Conservation (phyloP, 2,113 vertebrate genomes). For the Canis aureus region DNA sequence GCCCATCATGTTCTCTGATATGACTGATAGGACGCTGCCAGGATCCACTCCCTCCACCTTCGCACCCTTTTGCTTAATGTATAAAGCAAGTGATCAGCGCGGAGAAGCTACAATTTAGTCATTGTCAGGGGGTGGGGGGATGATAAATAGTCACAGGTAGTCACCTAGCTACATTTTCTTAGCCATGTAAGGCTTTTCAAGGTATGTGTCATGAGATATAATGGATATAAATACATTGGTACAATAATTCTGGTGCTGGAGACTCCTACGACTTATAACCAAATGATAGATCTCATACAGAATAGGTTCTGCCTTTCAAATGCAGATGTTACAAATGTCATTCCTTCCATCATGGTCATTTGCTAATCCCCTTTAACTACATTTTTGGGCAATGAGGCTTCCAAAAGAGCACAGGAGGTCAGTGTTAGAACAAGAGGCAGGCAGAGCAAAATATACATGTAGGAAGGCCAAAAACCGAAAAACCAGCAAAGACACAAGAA, state of each 20-base stretch:
- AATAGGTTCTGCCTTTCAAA: constrained; percentile 23
- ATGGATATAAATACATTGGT: constrained; percentile 14
- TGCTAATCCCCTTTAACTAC: background rate
- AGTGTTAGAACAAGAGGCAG: background rate
- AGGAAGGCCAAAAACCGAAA: background rate
- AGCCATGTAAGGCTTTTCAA: constrained; percentile 39
- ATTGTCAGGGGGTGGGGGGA: background rate
- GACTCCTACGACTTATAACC: constrained; percentile 36
- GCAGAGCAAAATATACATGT: background rate
- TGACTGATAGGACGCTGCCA: fast-evolving
- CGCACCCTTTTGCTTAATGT: background rate
- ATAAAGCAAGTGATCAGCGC: background rate
- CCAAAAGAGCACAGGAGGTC: background rate
- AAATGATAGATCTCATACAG: background rate
- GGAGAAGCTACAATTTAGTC: constrained; percentile 53
- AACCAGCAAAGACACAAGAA: background rate
- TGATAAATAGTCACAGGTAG: constrained; percentile 27
- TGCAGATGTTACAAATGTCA: background rate
- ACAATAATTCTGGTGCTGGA: background rate
- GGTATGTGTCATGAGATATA: background rate
- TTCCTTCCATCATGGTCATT: constrained; percentile 6
- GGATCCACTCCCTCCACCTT: background rate
- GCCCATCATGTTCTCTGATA: background rate
- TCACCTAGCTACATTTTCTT: background rate
- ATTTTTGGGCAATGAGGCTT: background rate